These are phyloP conservation scores for Euzophera pinguis DNA, from an alignment of 2,888 invertebrate genomes.

Conservation along the genomic window DNA sequence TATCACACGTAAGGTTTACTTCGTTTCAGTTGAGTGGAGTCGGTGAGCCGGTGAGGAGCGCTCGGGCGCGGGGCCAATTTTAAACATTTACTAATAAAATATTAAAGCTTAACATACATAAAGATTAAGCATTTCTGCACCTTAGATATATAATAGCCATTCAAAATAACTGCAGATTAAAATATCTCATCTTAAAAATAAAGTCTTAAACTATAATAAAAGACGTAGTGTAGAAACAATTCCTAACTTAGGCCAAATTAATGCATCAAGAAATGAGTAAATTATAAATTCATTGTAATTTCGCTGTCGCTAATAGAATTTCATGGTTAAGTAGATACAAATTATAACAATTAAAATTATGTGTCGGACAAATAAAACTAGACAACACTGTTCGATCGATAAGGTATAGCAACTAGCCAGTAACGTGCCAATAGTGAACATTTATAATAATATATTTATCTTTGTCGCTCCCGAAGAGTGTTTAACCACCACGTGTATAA, in stretches of 20 bases:
- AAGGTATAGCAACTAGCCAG: slow-evolving; percentile 1
- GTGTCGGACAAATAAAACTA: slow-evolving; percentile 52
- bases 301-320: slow-evolving; percentile 58
- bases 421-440: neutral
- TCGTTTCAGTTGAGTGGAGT: slow-evolving; percentile 30
- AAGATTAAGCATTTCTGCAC: slow-evolving; percentile 80
- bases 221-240: slow-evolving; percentile 62
- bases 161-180: slow-evolving; percentile 79
- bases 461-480: neutral
- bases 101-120: slow-evolving; percentile 81
- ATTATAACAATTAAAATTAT: slow-evolving; percentile 44
- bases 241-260: slow-evolving; percentile 71
- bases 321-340: slow-evolving; percentile 27
- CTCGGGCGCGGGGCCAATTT: slow-evolving; percentile 62
- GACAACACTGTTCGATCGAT: slow-evolving; percentile 49
- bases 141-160: slow-evolving; percentile 79
- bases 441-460: neutral
- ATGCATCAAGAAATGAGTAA: slow-evolving; percentile 49
- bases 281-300: slow-evolving; percentile 61
- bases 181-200: slow-evolving; percentile 79
- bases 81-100: slow-evolving; percentile 80
- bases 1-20: slow-evolving; percentile 67
- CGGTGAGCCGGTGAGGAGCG: slow-evolving; percentile 32
- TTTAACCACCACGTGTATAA: neutral
- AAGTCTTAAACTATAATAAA: slow-evolving; percentile 75